Evolutionary conservation across 2,113 vertebrate species (phyloP).

Genomic region (Montifringilla adamsi): DNA sequence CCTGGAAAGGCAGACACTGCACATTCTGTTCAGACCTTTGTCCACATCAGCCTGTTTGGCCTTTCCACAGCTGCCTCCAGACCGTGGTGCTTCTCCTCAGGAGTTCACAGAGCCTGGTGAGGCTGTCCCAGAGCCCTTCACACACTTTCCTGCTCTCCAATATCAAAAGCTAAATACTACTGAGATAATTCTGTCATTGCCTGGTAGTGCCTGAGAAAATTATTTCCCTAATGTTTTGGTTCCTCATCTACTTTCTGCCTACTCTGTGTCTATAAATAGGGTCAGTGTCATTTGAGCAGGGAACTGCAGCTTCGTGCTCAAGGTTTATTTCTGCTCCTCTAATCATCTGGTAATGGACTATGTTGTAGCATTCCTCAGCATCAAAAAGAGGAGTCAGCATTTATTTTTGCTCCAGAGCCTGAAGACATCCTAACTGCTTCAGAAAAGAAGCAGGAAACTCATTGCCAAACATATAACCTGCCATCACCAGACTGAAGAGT

Average conservation of each 20-base stretch:
- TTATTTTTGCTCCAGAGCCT: constrained; percentile 26
- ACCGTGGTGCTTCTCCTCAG: rapidly evolving
- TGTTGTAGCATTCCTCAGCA: constrained; percentile 33
- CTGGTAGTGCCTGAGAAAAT: constrained; percentile 44
- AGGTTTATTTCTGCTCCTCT: constrained; percentile 61
- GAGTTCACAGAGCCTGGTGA: rapidly evolving
- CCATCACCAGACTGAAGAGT: background rate
- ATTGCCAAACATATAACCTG: background rate
- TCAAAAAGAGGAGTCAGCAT: constrained; percentile 21
- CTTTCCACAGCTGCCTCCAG: background rate
- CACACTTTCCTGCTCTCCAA: constrained; percentile 15
- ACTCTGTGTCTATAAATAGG: constrained; percentile 40
- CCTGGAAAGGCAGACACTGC: background rate
- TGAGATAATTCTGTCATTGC: constrained; percentile 62
- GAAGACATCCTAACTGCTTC: background rate
- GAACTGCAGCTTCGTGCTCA: constrained; percentile 7
- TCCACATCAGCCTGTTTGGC: background rate
- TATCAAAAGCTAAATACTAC: constrained; percentile 56
- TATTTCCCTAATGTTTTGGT: constrained; percentile 59
- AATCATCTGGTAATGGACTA: constrained; percentile 36
- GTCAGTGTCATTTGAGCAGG: constrained; percentile 19
- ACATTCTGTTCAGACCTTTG: background rate
- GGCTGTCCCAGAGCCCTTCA: constrained; percentile 6
- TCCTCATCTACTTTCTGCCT: constrained; percentile 33
- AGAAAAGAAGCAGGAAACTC: background rate